A percentile compares a stretch with the other conserved stretches of the same genome.
These are phyloP conservation scores for Scaptodrosophila lebanonensis DNA, from an alignment of 1,140 invertebrate genomes.

Conservation along the genomic window DNA sequence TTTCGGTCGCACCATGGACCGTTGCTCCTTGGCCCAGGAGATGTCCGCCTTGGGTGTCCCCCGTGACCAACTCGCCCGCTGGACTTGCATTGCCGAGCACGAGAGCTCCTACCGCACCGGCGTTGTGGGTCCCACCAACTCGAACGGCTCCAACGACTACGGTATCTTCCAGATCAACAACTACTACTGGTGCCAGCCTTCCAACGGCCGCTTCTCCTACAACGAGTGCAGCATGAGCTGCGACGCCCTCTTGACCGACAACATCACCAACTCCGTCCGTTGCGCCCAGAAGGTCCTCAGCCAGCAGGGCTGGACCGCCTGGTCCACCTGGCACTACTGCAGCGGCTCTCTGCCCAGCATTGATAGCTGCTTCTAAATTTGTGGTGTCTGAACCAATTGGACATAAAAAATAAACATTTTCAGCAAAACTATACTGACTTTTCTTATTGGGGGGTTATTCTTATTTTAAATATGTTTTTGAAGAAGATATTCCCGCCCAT, in stretches of 20 bases:
- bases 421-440: too few species aligned
- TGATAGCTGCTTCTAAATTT: constrained; percentile 45
- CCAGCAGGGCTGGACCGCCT: constrained; percentile 65
- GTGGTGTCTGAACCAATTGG: too few species aligned
- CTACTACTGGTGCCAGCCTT: constrained; percentile 70
- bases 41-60: constrained; percentile 61
- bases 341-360: constrained; percentile 52
- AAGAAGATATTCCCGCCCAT: too few species aligned
- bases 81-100: neutral
- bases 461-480: too few species aligned
- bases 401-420: too few species aligned
- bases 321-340: constrained; percentile 64
- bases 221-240: constrained; percentile 55
- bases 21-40: constrained; percentile 70
- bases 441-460: too few species aligned
- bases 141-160: constrained; percentile 63
- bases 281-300: constrained; percentile 56
- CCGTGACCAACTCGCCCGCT: constrained; percentile 40
- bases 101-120: constrained; percentile 7
- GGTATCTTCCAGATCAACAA: constrained; percentile 73
- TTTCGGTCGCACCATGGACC: constrained; percentile 54
- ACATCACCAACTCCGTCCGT: constrained; percentile 56
- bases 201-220: too few species aligned
- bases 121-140: constrained; percentile 38
- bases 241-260: constrained; percentile 48